phyloP scores from a whole-genome alignment of 1,140 invertebrate species.

The Armadillidium nasatum region DNA sequence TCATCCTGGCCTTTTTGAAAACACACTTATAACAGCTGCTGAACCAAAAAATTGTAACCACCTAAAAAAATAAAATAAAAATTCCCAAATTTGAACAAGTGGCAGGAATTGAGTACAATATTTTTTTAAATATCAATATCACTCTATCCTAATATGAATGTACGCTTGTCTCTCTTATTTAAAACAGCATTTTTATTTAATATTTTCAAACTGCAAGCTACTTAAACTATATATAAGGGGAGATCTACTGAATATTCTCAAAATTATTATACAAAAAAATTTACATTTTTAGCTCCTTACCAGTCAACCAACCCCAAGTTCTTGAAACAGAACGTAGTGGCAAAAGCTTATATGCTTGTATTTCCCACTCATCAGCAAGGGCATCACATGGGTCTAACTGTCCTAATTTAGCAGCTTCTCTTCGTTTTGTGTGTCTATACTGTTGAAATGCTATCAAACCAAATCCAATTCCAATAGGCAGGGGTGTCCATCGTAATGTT shows the following conservation, averaged over 20 bases:
- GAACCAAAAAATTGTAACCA: too few species aligned
- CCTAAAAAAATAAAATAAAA: too few species aligned
- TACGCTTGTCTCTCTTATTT: too few species aligned
- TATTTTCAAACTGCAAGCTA: background rate
- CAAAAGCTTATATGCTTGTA: slow-evolving; percentile 39
- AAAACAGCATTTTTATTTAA: too few species aligned
- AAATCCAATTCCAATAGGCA: slow-evolving; percentile 49
- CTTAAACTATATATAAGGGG: background rate
- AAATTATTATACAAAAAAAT: too few species aligned
- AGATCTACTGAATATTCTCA: background rate
- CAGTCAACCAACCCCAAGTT: slow-evolving; percentile 40
- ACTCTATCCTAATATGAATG: too few species aligned
- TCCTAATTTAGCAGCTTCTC: slow-evolving; percentile 34
- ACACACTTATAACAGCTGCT: too few species aligned
- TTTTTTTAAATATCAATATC: too few species aligned
- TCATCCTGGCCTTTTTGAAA: too few species aligned
- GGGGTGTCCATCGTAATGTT: slow-evolving; percentile 49
- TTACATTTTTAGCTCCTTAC: slow-evolving; percentile 30
- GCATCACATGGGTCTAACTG: slow-evolving; percentile 30
- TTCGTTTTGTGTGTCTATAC: slow-evolving; percentile 45
- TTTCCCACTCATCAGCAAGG: slow-evolving; percentile 38
- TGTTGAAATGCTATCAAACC: slow-evolving; percentile 49
- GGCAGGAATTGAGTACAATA: too few species aligned
- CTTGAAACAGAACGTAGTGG: slow-evolving; percentile 35
- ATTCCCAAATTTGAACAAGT: too few species aligned